These are phyloP conservation scores for Nematostella vectensis DNA, from an alignment of 92 coral and sea anemone species.

Conservation along the genomic window DNA sequence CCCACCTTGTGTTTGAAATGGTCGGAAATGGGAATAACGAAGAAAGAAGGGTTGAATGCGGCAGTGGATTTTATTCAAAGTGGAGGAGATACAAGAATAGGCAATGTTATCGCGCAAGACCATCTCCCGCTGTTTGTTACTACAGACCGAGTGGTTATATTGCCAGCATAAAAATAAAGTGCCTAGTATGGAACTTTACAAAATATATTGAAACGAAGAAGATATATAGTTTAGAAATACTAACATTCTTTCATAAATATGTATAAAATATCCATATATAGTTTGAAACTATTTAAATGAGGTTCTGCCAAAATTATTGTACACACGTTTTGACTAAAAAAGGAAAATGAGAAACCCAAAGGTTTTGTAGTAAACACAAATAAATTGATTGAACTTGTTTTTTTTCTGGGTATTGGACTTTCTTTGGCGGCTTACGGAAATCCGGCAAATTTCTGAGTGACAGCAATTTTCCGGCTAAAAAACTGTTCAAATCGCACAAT, in stretches of 20 bases:
- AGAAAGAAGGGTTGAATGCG: not conserved
- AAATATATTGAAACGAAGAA: too few species aligned
- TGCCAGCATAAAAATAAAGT: not conserved
- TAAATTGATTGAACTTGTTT: constrained; percentile 7
- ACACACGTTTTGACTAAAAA: not conserved
- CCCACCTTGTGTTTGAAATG: too few species aligned
- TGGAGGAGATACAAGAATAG: not conserved
- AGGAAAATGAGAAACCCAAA: not conserved
- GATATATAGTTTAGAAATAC: too few species aligned
- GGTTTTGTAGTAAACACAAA: constrained; percentile 1
- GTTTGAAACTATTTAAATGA: not conserved
- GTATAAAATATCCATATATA: not conserved
- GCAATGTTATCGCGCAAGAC: not conserved
- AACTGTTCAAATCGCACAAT: constrained; percentile 2
- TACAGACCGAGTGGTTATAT: not conserved
- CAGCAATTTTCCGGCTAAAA: not conserved
- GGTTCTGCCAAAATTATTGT: not conserved
- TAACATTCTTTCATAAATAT: too few species aligned
- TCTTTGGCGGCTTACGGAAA: not conserved
- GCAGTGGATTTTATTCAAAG: not conserved
- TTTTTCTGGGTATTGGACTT: not conserved
- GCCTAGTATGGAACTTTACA: too few species aligned
- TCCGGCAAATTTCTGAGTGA: not conserved
- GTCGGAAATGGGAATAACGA: not conserved
- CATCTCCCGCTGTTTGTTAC: not conserved